Evolutionary conservation across 2,113 vertebrate species (phyloP).

Genomic region (Herpetotheres cachinnans): DNA sequence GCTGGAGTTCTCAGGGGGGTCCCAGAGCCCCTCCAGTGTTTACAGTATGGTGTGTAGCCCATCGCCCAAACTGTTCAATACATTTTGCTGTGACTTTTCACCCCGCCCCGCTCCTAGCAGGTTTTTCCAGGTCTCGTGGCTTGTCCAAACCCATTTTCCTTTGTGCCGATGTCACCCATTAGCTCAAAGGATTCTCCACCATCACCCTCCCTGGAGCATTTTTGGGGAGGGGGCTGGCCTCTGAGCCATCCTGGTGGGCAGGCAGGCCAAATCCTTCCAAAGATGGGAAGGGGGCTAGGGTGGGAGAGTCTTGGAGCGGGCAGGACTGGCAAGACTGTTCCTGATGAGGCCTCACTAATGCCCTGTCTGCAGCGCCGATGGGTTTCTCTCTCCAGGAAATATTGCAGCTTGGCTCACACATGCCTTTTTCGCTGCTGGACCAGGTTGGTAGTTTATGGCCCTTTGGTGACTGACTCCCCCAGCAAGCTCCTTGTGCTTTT

Average conservation of each 20-base stretch:
- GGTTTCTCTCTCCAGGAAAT: neutral
- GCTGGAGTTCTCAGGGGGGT: accelerated
- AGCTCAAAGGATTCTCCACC: neutral
- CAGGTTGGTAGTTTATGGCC: neutral
- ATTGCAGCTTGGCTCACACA: neutral
- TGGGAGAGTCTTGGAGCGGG: neutral
- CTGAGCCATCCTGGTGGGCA: neutral
- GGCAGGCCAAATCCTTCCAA: neutral
- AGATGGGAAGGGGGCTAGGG: accelerated
- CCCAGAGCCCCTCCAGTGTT: neutral
- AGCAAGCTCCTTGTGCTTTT: neutral
- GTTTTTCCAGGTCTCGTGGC: neutral
- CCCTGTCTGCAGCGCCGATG: accelerated
- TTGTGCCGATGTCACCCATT: neutral
- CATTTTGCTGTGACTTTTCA: neutral
- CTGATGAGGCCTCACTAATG: neutral
- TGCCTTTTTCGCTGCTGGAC: neutral
- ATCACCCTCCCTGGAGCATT: neutral
- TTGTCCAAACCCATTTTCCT: neutral
- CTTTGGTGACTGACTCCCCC: neutral
- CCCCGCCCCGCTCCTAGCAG: neutral
- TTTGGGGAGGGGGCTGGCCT: neutral
- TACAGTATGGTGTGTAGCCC: neutral
- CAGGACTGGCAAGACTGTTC: neutral
- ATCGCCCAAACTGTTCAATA: accelerated